These are phyloP conservation scores for Sinonovacula constricta DNA, from an alignment of 1,140 invertebrate species.

Conservation along the genomic window DNA sequence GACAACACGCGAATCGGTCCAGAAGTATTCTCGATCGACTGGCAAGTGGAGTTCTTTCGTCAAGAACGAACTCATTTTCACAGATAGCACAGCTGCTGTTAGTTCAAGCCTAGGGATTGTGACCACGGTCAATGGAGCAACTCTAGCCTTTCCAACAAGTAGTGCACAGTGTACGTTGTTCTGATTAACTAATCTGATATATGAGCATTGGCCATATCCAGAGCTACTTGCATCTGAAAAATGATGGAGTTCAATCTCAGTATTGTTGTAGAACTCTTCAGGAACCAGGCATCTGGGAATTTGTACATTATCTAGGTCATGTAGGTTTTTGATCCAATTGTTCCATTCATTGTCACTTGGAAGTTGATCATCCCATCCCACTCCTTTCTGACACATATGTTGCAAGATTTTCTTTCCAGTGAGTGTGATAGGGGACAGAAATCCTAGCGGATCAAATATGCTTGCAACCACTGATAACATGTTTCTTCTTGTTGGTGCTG, in stretches of 20 bases:
- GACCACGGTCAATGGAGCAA: slow-evolving; percentile 50
- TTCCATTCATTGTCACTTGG: background rate
- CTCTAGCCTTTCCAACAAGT: slow-evolving; percentile 57
- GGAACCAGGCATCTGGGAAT: background rate
- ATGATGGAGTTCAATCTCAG: slow-evolving; percentile 46
- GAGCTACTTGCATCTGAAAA: slow-evolving; percentile 57
- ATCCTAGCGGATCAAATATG: slow-evolving; percentile 55
- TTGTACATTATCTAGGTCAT: background rate
- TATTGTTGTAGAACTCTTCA: background rate
- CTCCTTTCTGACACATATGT: slow-evolving; percentile 41
- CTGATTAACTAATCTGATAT: slow-evolving; percentile 34
- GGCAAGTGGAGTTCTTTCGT: slow-evolving; percentile 11
- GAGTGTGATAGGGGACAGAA: slow-evolving; percentile 49
- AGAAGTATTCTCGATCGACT: slow-evolving; percentile 24
- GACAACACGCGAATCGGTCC: slow-evolving; percentile 50
- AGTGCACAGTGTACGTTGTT: slow-evolving; percentile 51
- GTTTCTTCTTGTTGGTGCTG: slow-evolving; percentile 52
- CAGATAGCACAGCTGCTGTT: slow-evolving; percentile 54
- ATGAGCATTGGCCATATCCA: slow-evolving; percentile 57
- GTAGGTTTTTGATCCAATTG: background rate
- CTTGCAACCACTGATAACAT: slow-evolving; percentile 51
- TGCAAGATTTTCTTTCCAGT: slow-evolving; percentile 56
- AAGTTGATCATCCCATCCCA: slow-evolving; percentile 50
- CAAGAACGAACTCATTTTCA: slow-evolving; percentile 38
- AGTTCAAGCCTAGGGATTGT: slow-evolving; percentile 60